Percentiles rank a stretch among this genome's conserved stretches.
phyloP scores from a whole-genome alignment of 2,888 invertebrate genomes.

The Macrosiphum euphorbiae region DNA sequence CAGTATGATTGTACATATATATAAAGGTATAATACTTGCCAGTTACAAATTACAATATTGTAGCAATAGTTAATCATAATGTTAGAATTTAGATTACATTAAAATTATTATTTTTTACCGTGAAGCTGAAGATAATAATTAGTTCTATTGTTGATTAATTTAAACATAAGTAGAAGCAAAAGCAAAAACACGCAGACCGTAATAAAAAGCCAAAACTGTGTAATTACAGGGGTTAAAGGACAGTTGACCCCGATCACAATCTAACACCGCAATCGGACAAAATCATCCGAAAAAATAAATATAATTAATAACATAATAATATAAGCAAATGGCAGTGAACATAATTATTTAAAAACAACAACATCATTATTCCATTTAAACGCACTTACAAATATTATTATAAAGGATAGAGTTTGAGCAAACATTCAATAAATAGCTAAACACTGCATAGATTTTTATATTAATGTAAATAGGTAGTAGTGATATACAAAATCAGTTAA shows the following conservation, averaged over 20 bases:
- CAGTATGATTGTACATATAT: not conserved
- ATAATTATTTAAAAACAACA: not conserved
- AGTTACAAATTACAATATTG: not conserved
- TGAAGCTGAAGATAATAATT: not conserved
- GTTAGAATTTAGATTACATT: not conserved
- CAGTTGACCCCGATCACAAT: constrained; percentile 2
- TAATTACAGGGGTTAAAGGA: constrained; percentile 1
- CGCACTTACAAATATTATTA: not conserved
- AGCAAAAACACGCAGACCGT: not conserved
- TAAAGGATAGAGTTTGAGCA: not conserved
- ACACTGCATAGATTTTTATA: not conserved
- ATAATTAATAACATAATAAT: constrained; percentile 13
- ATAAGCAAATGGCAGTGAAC: not conserved
- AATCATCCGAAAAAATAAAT: not conserved
- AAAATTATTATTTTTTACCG: not conserved
- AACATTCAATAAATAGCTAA: not conserved
- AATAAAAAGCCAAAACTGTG: not conserved
- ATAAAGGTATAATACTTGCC: not conserved
- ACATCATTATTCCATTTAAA: not conserved
- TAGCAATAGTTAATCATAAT: not conserved
- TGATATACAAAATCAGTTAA: not conserved
- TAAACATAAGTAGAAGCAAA: not conserved
- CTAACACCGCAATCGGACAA: not conserved
- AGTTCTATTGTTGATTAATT: not conserved
- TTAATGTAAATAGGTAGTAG: not conserved